A percentile compares a stretch with the other conserved stretches of the same genome.
Evolutionary conservation across 1,140 invertebrate genomes (phyloP).

Genomic region (Cyclargus thomasi): DNA sequence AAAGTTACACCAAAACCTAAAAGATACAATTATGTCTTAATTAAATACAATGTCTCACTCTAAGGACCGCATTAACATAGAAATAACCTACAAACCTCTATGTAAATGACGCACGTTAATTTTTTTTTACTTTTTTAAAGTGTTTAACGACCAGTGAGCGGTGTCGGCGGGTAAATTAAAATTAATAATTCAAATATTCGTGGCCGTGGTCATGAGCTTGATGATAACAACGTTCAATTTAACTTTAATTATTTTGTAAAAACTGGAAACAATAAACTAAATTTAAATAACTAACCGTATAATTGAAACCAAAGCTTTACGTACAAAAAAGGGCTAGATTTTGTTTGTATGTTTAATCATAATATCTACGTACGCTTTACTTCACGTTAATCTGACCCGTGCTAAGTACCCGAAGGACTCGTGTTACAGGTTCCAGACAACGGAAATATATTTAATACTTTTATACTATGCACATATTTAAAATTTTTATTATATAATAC

Average conservation of each 20-base stretch:
- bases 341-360: too few relatives aligned
- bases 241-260: not conserved
- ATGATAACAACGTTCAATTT: not conserved
- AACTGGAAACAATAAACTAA: not conserved
- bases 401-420: too few relatives aligned
- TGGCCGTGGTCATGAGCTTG: not conserved
- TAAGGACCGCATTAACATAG: not conserved
- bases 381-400: too few relatives aligned
- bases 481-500: too few relatives aligned
- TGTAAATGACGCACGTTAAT: not conserved
- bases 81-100: not conserved
- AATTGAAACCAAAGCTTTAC: too few relatives aligned
- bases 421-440: too few relatives aligned
- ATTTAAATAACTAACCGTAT: too few relatives aligned
- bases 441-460: too few relatives aligned
- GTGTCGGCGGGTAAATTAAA: not conserved
- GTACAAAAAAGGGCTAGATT: too few relatives aligned
- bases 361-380: too few relatives aligned
- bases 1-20: not conserved
- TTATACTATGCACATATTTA: too few relatives aligned
- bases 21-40: not conserved
- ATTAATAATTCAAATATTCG: not conserved
- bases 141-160: not conserved
- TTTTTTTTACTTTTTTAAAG: not conserved
- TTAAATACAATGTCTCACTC: not conserved